Conservation (phyloP, 2,113 vertebrate species). For the Sakesphorus luctuosus region DNA sequence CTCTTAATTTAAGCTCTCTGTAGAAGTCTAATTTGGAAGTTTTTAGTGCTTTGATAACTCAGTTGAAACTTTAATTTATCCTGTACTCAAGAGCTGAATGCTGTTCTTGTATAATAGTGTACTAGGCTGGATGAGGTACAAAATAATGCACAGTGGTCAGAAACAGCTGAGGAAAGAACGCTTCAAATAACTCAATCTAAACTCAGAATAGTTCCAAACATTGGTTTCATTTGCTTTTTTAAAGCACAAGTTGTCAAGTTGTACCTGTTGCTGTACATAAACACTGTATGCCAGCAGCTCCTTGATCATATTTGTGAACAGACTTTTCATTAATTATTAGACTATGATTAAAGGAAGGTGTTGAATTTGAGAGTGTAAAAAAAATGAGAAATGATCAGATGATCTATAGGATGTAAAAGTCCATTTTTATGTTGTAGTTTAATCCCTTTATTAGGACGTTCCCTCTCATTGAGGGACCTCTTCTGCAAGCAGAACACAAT, state of each 20-base stretch:
- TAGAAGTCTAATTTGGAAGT: slow-evolving; percentile 53
- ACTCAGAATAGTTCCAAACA: slow-evolving; percentile 46
- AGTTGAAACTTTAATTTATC: slow-evolving; percentile 36
- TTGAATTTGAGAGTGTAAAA: slow-evolving; percentile 55
- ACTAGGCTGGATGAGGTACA: slow-evolving; percentile 66
- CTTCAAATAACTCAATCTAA: slow-evolving; percentile 61
- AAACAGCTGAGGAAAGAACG: slow-evolving; percentile 67
- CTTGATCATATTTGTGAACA: slow-evolving; percentile 68
- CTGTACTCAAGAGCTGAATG: slow-evolving; percentile 67
- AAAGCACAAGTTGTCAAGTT: slow-evolving; percentile 65
- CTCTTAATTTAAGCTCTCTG: slow-evolving; percentile 43
- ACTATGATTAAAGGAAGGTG: slow-evolving; percentile 54
- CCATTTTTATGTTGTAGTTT: slow-evolving; percentile 55
- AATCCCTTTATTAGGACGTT: slow-evolving; percentile 65
- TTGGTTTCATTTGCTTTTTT: slow-evolving; percentile 62
- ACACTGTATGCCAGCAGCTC: slow-evolving; percentile 66
- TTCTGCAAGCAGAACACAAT: slow-evolving; percentile 75
- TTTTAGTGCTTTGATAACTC: slow-evolving; percentile 58
- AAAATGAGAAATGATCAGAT: slow-evolving; percentile 31
- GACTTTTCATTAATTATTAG: slow-evolving; percentile 60
- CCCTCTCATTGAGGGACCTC: slow-evolving; percentile 63
- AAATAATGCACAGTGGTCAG: slow-evolving; percentile 49
- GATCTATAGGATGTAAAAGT: slow-evolving; percentile 30
- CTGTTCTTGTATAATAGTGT: slow-evolving; percentile 62
- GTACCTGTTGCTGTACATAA: slow-evolving; percentile 69